Base-by-base conservation (phyloP, 2,113 vertebrate genomes). In the Hypanus sabinus region DNA sequence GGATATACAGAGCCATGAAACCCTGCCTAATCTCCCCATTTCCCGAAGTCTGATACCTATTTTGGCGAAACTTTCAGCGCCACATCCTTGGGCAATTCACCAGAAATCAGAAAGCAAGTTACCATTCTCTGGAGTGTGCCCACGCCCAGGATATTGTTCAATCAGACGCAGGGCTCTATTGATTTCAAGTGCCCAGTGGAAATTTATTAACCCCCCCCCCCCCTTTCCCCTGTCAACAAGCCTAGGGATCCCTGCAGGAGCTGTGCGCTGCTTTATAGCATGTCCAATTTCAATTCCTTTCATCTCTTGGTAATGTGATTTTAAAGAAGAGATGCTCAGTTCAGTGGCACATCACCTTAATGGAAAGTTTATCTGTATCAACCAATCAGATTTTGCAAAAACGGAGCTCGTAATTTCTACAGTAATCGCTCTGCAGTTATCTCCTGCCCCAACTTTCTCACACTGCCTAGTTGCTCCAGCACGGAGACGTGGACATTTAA, bases 341-440 rank as follows among this genome's bases (percentile, higher is more conserved):
- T 73, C 18, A 75, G 95, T 96, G 96, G 97, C 96, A 95, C 95
- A 96, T 97, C 96, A 97, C 97, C 96, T 96, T 96, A 95, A 95
- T 95, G 94, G 95, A 95, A 96, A 97, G 96, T 94, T 95, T 96
- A 97, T 97, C 95, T 94, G 95, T 96, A 92, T 97, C 97, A 96
- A 97, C 97, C 96, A 96, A 97, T 96, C 96, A 95, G 97, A 97
- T 96, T 96, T 96, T 96, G 96, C 95, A 96, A 97, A 97, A 97
- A 97, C 96, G 96, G 96, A 96, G 96, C 95, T 96, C 95, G 90
- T 97, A 97, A 96, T 97, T 36, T 96, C 96, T 96, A 96, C 96
- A 96, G 96, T 96, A 98, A 97, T 98, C 98, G 98, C 98, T 97
- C 98, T 98, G 97, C 98, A 97, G 95, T 97, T 96, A 94, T 97